Base-by-base conservation (phyloP, 2,888 invertebrate species). In the Lepidonotus clava region DNA sequence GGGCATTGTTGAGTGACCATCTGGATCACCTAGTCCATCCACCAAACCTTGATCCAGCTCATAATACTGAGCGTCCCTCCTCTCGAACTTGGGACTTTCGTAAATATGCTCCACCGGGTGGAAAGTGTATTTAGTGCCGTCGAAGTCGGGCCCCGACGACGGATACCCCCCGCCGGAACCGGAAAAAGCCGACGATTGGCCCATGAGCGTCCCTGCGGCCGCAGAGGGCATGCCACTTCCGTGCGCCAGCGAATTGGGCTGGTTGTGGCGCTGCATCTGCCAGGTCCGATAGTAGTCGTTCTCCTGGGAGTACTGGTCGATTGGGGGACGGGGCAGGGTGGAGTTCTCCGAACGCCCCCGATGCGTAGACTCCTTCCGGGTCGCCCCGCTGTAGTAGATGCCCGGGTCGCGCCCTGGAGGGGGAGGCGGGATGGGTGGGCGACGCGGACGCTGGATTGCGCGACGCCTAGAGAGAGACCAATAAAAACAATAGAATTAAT, bases 241-340 rank as follows among this genome's bases (percentile, higher is more conserved):
- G 40, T 76, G 76, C 18, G 76, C 36, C 38, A 38, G 21, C 18
- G 38, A 14, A 32, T 14, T 56, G 53, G 83, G 28, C n/a, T 61
- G 84, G 21, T 66, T 67, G 41, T 84, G 84, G 18, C 84, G 36
- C 66, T 84, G 84, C 66, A 84, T 40, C 84, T 84, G 84, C 84
- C 84, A 84, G 32, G 84, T 84, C 28, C 84, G 66, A 67, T 61
- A 84, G 61, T 84, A 84, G 67, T 84, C 84, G 66, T 84, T 84
- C 84, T 84, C 84, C 38, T 84, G 53, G 38, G 84, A 76, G 76
- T 36, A 76, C 21, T 76, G 24, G 34, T 76, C 76, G 21, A 76
- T 38, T 34, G 76, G 76, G 38, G 38, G 76, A 1, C 76, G 76
- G 5, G 76, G 76, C n/a, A 76, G 76, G 36, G 76, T 76, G 24